Evolutionary conservation across 2,113 vertebrate genomes (phyloP).

Genomic region (Stigmatopora argus): DNA sequence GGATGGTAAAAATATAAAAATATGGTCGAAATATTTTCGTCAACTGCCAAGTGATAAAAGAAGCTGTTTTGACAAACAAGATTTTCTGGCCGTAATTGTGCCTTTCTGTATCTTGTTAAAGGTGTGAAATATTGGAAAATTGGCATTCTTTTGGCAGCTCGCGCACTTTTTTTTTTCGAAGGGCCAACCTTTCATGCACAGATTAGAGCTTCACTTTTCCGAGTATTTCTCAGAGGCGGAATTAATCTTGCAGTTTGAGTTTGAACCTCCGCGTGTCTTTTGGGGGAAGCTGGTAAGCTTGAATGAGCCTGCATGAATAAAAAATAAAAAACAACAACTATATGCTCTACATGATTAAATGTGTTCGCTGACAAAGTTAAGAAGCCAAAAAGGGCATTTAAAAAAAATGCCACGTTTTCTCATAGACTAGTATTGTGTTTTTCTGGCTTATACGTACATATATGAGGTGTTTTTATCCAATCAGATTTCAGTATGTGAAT

Average conservation of each 20-base stretch:
- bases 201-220: conserved; percentile 35
- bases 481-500: too few species aligned
- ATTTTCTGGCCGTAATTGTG: background rate
- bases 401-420: too few species aligned
- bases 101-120: conserved; percentile 2
- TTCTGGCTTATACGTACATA: too few species aligned
- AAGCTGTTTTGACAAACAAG: background rate
- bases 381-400: too few species aligned
- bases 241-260: conserved; percentile 23
- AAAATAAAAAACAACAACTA: conserved; percentile 12
- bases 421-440: too few species aligned
- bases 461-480: too few species aligned
- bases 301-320: conserved; percentile 6
- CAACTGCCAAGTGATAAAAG: background rate
- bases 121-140: background rate
- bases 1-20: background rate
- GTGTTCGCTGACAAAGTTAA: too few species aligned
- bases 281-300: conserved; percentile 5
- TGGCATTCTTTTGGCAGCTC: conserved; percentile 3
- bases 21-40: background rate
- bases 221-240: conserved; percentile 25
- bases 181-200: conserved; percentile 14
- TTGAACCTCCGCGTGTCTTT: conserved; percentile 19
- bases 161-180: conserved; percentile 8
- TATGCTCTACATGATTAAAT: background rate